These are phyloP conservation scores for Alectoris magna DNA, from an alignment of 2,797 vertebrate species.

Conservation along the genomic window DNA sequence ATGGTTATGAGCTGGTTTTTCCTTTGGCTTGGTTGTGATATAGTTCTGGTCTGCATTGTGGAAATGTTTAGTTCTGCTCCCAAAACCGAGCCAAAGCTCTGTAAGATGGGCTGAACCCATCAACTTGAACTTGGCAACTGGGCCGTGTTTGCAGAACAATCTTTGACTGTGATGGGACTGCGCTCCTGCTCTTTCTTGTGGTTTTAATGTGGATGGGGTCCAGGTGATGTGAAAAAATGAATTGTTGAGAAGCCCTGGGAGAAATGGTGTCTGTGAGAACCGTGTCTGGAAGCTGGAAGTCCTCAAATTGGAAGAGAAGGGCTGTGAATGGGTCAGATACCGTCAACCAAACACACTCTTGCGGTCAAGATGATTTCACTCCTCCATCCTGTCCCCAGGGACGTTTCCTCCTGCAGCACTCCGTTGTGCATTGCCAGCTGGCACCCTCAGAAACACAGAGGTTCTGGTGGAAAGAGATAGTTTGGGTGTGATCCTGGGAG, in stretches of 20 bases:
- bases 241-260: neutral
- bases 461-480: neutral
- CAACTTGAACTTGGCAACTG: slow-evolving; percentile 48
- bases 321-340: neutral
- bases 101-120: slow-evolving; percentile 41
- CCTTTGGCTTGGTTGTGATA: slow-evolving; percentile 57
- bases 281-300: neutral
- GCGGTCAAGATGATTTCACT: neutral
- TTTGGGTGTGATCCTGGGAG: neutral
- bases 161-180: slow-evolving; percentile 26
- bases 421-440: neutral
- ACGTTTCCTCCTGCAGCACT: accelerated
- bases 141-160: slow-evolving; percentile 41
- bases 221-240: slow-evolving; percentile 13
- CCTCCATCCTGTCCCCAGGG: neutral
- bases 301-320: neutral
- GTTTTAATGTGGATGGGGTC: neutral
- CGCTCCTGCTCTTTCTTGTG: slow-evolving; percentile 53
- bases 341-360: neutral
- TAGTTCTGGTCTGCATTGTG: slow-evolving; percentile 61
- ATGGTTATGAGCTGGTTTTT: slow-evolving; percentile 62
- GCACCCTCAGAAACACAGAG: neutral
- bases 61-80: slow-evolving; percentile 64
- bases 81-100: slow-evolving; percentile 23
- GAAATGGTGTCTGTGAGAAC: slow-evolving; percentile 28